Evolutionary conservation across 2,888 invertebrate species (phyloP).

Genomic region (Spialia ferax): DNA sequence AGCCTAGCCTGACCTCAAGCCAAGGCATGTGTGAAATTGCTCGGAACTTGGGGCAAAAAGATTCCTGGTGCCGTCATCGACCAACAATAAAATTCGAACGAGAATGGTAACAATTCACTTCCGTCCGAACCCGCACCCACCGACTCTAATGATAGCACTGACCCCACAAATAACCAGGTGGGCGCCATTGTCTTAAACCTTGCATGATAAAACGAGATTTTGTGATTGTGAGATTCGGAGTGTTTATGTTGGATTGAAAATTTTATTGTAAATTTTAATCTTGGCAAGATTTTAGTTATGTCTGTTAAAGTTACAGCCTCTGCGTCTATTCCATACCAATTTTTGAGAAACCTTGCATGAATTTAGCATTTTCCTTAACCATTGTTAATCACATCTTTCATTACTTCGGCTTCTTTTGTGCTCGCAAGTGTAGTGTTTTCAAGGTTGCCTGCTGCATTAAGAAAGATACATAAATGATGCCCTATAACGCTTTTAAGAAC

Average conservation of each 20-base stretch:
- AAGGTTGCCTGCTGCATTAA: background rate
- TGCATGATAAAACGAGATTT: conserved; percentile 37
- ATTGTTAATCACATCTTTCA: background rate
- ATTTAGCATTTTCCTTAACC: background rate
- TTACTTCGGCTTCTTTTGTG: background rate
- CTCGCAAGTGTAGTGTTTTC: background rate
- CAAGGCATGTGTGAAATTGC: conserved; percentile 32
- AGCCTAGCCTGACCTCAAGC: conserved; percentile 18
- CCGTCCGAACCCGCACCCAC: conserved; percentile 33
- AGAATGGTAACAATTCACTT: conserved; percentile 40
- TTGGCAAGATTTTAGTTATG: too few species aligned
- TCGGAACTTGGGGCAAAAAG: conserved; percentile 35
- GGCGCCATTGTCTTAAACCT: conserved; percentile 47
- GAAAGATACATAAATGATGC: background rate
- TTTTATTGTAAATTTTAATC: too few species aligned
- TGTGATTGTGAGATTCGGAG: conserved; percentile 18
- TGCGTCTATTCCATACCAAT: background rate
- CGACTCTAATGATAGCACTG: conserved; percentile 59
- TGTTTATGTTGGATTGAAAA: background rate
- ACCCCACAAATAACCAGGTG: conserved; percentile 53
- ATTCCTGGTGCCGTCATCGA: conserved; percentile 34
- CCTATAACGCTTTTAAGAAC: background rate
- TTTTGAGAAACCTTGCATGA: background rate
- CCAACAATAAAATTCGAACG: conserved; percentile 37
- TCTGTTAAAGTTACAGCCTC: too few species aligned